A percentile compares a stretch with the other conserved stretches of the same genome.
These are phyloP conservation scores for Pantherophis vulpinus DNA, from an alignment of 2,797 vertebrate genomes.

Conservation along the genomic window DNA sequence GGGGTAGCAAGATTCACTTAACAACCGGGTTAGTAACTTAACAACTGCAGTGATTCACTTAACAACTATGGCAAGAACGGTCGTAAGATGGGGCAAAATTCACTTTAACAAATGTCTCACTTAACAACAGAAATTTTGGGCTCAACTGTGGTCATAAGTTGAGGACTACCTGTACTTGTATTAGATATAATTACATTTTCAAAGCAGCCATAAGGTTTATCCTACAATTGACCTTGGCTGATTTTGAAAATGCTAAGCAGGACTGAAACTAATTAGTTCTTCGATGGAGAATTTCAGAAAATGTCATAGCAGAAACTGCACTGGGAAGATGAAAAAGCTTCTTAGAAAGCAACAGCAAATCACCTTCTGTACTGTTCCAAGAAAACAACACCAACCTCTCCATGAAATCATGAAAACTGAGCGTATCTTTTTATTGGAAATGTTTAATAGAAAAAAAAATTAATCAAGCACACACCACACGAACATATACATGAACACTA, in stretches of 20 bases:
- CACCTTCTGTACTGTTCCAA: not conserved
- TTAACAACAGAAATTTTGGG: no score
- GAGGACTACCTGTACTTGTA: not conserved
- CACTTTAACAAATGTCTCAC: no score
- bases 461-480: not conserved
- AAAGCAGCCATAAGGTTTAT: not conserved
- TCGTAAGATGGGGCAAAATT: no score
- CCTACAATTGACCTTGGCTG: not conserved
- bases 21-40: no score
- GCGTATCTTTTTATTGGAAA: not conserved
- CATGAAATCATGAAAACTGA: not conserved
- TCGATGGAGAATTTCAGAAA: not conserved
- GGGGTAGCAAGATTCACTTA: no score
- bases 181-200: not conserved
- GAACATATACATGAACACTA: not conserved
- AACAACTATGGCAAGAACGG: no score
- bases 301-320: not conserved
- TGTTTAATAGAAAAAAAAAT: not conserved
- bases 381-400: not conserved
- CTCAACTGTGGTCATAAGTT: no score
- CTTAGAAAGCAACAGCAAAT: not conserved
- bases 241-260: not conserved
- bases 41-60: no score
- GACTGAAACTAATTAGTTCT: not conserved
- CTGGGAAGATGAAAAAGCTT: not conserved